Conservation (phyloP, 2,888 invertebrate genomes). For the Tromatobia lineatoria region DNA sequence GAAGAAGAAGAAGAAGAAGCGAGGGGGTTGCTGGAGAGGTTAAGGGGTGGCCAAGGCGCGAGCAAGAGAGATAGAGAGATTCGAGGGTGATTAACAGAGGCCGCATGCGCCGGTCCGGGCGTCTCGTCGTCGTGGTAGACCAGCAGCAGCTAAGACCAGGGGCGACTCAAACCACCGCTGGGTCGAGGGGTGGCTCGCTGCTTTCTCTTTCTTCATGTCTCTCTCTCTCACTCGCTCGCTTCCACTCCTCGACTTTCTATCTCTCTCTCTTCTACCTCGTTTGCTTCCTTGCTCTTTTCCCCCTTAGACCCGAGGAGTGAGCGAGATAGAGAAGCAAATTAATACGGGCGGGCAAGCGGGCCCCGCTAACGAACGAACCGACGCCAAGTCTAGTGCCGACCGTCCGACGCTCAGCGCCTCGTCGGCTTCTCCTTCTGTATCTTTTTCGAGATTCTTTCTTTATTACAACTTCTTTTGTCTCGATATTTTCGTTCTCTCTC, state of each 20-base stretch:
- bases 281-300: constrained; percentile 67
- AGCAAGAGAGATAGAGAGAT: constrained; percentile 74
- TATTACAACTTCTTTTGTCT: constrained; percentile 24
- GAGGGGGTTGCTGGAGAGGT: constrained; percentile 44
- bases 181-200: constrained; percentile 70
- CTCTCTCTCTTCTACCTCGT: constrained; percentile 46
- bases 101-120: constrained; percentile 80
- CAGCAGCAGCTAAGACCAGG: constrained; percentile 78
- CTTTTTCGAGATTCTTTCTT: constrained; percentile 72
- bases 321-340: constrained; percentile 83
- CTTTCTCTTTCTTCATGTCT: constrained; percentile 42
- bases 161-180: constrained; percentile 77
- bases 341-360: constrained; percentile 84
- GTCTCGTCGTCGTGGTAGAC: constrained; percentile 71
- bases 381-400: constrained; percentile 84
- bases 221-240: constrained; percentile 38
- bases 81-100: constrained; percentile 79
- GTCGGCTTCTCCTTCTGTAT: constrained; percentile 63
- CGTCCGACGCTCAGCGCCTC: constrained; percentile 76
- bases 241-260: neutral
- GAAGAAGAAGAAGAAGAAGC: constrained; percentile 14
- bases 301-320: constrained; percentile 64
- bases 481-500: constrained; percentile 22
- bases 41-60: constrained; percentile 70
- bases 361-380: constrained; percentile 84